phyloP scores from a whole-genome alignment of 2,113 vertebrate genomes.

The Caretta caretta region DNA sequence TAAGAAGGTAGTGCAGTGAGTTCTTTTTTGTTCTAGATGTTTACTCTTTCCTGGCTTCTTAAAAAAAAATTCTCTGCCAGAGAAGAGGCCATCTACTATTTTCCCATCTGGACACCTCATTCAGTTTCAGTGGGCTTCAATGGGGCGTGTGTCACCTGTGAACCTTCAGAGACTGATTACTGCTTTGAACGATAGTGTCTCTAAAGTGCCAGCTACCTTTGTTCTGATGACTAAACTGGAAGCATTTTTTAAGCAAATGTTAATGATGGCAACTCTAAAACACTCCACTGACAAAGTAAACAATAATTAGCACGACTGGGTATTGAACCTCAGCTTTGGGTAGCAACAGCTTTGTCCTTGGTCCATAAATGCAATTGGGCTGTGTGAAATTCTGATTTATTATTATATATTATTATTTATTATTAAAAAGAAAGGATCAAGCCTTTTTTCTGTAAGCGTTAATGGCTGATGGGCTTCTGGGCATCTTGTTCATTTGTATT shows the following conservation, averaged over 20 bases:
- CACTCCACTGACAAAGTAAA: slow-evolving; percentile 37
- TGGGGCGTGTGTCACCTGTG: not conserved
- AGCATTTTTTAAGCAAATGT: slow-evolving; percentile 24
- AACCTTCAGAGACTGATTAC: not conserved
- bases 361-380: slow-evolving; percentile 19
- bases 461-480: not conserved
- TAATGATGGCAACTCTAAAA: slow-evolving; percentile 23
- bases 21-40: not conserved
- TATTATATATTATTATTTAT: no score
- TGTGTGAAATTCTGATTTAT: not conserved
- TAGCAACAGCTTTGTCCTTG: not conserved
- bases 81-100: not conserved
- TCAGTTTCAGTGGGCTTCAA: accelerated
- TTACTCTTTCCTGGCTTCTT: not conserved
- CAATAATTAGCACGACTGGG: slow-evolving; percentile 37
- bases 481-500: not conserved
- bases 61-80: not conserved
- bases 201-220: slow-evolving; percentile 36
- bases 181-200: not conserved
- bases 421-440: no score
- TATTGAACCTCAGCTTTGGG: slow-evolving; percentile 26
- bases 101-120: not conserved
- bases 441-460: not conserved
- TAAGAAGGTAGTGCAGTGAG: not conserved
- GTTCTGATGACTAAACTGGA: slow-evolving; percentile 1